phyloP scores from a whole-genome alignment of 2,113 vertebrate genomes.

The Carassius auratus region DNA sequence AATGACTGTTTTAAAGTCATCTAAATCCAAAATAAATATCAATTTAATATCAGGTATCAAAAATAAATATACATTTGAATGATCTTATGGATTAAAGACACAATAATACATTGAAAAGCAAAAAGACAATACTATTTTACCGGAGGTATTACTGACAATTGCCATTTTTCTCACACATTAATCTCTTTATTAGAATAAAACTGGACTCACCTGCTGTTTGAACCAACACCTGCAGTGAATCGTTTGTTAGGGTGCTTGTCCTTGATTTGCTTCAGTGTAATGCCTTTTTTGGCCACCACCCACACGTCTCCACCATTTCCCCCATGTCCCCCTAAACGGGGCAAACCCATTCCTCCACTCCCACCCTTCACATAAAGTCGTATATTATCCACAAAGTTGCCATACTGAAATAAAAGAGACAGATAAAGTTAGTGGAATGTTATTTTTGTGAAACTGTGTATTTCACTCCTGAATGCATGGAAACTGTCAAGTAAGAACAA shows the following conservation, averaged over 20 bases:
- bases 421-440: not conserved
- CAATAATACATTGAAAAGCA: not conserved
- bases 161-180: not conserved
- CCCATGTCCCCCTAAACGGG: constrained; percentile 89
- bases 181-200: not conserved
- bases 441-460: not conserved
- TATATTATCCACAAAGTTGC: constrained; percentile 88
- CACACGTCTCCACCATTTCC: constrained; percentile 91
- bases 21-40: not conserved
- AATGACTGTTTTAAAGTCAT: not conserved
- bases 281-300: constrained; percentile 79
- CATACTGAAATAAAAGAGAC: constrained; percentile 78
- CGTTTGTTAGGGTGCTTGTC: constrained; percentile 84
- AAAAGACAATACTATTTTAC: not conserved
- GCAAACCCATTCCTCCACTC: constrained; percentile 90
- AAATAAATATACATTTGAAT: not conserved
- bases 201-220: constrained; percentile 85
- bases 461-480: not conserved
- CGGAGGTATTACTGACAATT: not conserved
- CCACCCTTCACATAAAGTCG: constrained; percentile 87
- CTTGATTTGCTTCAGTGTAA: constrained; percentile 82
- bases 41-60: not conserved
- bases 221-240: constrained; percentile 82
- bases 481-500: not conserved
- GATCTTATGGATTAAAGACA: not conserved